These are phyloP conservation scores for Ptychoptera contaminata DNA, from an alignment of 2,888 invertebrate species.

Conservation along the genomic window DNA sequence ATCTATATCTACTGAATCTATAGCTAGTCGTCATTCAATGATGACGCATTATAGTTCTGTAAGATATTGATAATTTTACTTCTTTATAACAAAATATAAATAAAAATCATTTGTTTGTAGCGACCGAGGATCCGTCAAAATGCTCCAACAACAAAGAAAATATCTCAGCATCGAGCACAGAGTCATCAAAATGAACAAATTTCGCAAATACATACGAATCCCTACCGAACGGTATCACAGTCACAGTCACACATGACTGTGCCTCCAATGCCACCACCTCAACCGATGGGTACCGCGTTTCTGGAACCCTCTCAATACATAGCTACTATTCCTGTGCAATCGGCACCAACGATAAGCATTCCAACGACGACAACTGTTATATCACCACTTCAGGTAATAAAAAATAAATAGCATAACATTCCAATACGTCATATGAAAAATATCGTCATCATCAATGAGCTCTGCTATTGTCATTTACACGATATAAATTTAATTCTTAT, in stretches of 20 bases:
- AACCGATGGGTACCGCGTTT: conserved; percentile 24
- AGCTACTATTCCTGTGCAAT: conserved; percentile 41
- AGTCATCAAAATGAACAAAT: conserved; percentile 12
- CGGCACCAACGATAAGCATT: conserved; percentile 35
- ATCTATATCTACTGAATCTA: conserved; percentile 52
- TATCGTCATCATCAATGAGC: too few relatives aligned
- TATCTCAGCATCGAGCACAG: conserved; percentile 14
- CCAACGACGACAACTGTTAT: conserved; percentile 29
- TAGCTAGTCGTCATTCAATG: conserved; percentile 40
- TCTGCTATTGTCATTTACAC: too few relatives aligned
- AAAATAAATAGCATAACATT: too few relatives aligned
- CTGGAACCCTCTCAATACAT: conserved; percentile 37
- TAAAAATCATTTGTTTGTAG: conserved; percentile 13
- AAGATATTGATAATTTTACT: conserved; percentile 11
- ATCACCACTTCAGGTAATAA: conserved; percentile 17
- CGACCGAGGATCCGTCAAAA: conserved; percentile 21
- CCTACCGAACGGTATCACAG: conserved; percentile 13
- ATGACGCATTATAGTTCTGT: conserved; percentile 34
- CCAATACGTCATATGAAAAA: too few relatives aligned
- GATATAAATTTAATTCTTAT: too few relatives aligned
- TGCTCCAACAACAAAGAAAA: conserved; percentile 15
- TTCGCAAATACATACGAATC: conserved; percentile 9
- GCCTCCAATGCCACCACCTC: conserved; percentile 11
- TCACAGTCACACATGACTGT: too few relatives aligned
- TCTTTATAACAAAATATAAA: background rate